phyloP scores from a whole-genome alignment of 2,888 invertebrate species.

The Drosophila robusta region DNA sequence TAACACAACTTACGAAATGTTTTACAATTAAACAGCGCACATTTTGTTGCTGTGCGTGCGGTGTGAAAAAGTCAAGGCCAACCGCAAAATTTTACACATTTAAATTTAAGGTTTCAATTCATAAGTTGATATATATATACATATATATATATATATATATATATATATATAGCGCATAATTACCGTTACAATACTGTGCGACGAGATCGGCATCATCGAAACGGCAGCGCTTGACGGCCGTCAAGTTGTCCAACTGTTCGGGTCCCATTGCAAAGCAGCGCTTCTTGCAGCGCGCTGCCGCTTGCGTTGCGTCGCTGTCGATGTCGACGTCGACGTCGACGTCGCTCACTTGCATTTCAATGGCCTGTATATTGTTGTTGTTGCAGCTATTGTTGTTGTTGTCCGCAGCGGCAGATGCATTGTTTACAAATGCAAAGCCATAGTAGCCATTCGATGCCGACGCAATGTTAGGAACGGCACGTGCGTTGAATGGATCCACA shows the following conservation, averaged over 20 bases:
- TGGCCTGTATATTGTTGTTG: slow-evolving; percentile 53
- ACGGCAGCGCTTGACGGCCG: slow-evolving; percentile 80
- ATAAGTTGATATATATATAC: slow-evolving; percentile 9
- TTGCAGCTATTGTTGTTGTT: slow-evolving; percentile 62
- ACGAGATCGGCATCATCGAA: slow-evolving; percentile 78
- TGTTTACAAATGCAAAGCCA: slow-evolving; percentile 79
- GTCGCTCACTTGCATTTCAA: slow-evolving; percentile 38
- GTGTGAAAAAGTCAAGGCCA: slow-evolving; percentile 62
- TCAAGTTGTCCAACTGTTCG: slow-evolving; percentile 46
- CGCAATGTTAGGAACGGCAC: slow-evolving; percentile 77
- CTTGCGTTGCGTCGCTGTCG: slow-evolving; percentile 10
- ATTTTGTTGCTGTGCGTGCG: slow-evolving; percentile 41
- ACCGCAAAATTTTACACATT: slow-evolving; percentile 38
- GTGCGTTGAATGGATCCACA: slow-evolving; percentile 81
- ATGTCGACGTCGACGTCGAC: slow-evolving; percentile 6
- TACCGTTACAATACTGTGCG: slow-evolving; percentile 83
- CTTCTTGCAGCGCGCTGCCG: slow-evolving; percentile 76
- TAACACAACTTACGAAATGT: slow-evolving; percentile 63
- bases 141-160: not conserved
- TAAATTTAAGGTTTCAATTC: slow-evolving; percentile 20
- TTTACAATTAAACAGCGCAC: slow-evolving; percentile 53
- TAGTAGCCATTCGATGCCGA: slow-evolving; percentile 82
- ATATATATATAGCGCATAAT: slow-evolving; percentile 60
- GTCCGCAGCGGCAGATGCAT: slow-evolving; percentile 44
- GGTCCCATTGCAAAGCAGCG: slow-evolving; percentile 68